These are phyloP conservation scores for Drosophila miranda DNA, from an alignment of 1,140 invertebrate genomes.

Conservation along the genomic window DNA sequence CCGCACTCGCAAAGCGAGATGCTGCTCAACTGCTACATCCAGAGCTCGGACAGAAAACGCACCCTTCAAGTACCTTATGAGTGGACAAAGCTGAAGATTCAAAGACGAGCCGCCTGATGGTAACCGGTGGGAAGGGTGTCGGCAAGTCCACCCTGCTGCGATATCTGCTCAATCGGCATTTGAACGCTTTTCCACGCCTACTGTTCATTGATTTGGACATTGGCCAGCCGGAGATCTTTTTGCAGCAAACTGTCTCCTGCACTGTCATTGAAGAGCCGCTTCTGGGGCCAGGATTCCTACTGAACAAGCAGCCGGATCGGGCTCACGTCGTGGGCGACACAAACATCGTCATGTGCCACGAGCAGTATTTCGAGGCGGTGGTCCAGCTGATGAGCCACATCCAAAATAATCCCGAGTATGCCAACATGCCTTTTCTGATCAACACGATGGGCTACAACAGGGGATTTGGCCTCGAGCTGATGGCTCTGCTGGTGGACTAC, in stretches of 20 bases:
- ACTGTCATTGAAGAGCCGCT: slow-evolving; percentile 85
- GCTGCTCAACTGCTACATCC: slow-evolving; percentile 70
- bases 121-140: slow-evolving; percentile 88
- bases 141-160: slow-evolving; percentile 89
- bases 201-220: slow-evolving; percentile 89
- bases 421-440: slow-evolving; percentile 84
- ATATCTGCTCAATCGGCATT: slow-evolving; percentile 86
- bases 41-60: slow-evolving; percentile 43
- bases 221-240: slow-evolving; percentile 90
- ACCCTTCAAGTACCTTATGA: slow-evolving; percentile 64
- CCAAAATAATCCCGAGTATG: slow-evolving; percentile 50
- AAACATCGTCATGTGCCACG: slow-evolving; percentile 83
- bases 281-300: slow-evolving; percentile 87
- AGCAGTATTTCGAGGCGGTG: slow-evolving; percentile 83
- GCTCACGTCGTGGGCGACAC: slow-evolving; percentile 83
- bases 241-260: slow-evolving; percentile 87
- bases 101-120: slow-evolving; percentile 68
- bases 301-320: slow-evolving; percentile 67
- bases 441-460: slow-evolving; percentile 87
- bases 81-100: slow-evolving; percentile 70
- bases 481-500: slow-evolving; percentile 81
- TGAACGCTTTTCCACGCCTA: slow-evolving; percentile 82
- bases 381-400: slow-evolving; percentile 81
- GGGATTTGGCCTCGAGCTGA: slow-evolving; percentile 84
- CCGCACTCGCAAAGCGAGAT: slow-evolving; percentile 59